Base-by-base conservation (phyloP, 2,113 vertebrate genomes). In the Illadopsis cleaveri region DNA sequence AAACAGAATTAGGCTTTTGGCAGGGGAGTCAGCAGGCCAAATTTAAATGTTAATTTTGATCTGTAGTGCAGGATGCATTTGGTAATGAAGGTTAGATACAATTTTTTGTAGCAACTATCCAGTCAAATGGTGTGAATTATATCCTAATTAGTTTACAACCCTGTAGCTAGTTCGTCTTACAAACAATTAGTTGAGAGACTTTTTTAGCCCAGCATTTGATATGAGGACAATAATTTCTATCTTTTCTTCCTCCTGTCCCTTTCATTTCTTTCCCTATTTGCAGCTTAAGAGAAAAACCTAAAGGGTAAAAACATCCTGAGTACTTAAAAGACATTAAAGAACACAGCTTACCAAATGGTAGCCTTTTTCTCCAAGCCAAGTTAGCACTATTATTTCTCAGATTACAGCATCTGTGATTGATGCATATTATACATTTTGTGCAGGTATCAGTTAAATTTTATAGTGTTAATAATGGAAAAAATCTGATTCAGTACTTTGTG, bases 1-100 rank as follows among this genome's bases (percentile, higher is more conserved):
- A 94, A 94, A 68, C 8, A 2, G 2, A 87, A 66, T 48, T 62
- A 44, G 38, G 12, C 12, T 77, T 94, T 76, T 77, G 58, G 45
- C 71, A 89, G 40, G 21, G 10, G 8, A 90, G 72, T 44, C 80
- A 89, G 51, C 27, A 93, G 51, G 47, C 31, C 0, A 0, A 92
- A 88, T 89, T 90, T 86, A 90, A 93, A 90, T 75, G 68, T 86
- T 92, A 92, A 81, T 86, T 93, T 86, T 91, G 89, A 94, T 94
- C 64, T 40, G 51, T 82, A 75, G 38, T 24, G 47, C 51, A 86
- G 76, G 89, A 93, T 86, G 27, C 38, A 28, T 73, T 91, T 64
- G 19, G 27, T 75, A 68, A 89, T 86, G 80, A 91, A 92, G 47
- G 47, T 40, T 84, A 90, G 76, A 71, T 31, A 47, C 7, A 73